Base-by-base conservation (phyloP, 2,113 vertebrate genomes). In the Apistogramma diplotaenia region DNA sequence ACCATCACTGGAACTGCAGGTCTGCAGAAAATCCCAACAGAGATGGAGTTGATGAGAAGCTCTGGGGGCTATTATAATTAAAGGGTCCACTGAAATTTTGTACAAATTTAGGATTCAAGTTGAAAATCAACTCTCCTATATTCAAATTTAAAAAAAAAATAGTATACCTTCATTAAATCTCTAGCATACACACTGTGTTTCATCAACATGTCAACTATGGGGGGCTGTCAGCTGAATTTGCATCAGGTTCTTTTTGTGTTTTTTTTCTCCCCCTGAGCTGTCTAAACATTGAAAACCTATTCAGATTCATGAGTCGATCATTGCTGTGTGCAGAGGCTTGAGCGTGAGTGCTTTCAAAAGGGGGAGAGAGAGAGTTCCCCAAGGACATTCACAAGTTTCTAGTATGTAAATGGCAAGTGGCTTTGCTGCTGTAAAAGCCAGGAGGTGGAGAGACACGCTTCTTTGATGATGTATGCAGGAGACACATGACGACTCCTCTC, bases 351-450 rank as follows among this genome's bases (percentile, higher is more conserved):
- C 61, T 80, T 91, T 86, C 54, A 76, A 89, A 56, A 61, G 35
- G 65, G 43, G 60, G 55, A 65, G 67, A 12, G 72, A 9, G 59
- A 57, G 72, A 23, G 33, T 49, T 89, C 89, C 92, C 91, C 82
- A 77, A 89, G 81, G 92, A 89, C 86, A 74, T 77, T 78, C 77
- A 70, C 74, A 91, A 86, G 85, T 91, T 92, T 89, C 74, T 88
- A 81, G 85, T 89, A 92, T 94, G 91, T 81, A 93, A 93, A 93
- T 92, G 70, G 82, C 7, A 65, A 84, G 77, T 27, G 60, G 61
- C 61, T 85, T 62, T 76, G 74, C 86, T 71, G 82, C 54, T 54
- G 46, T 83, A 86, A 80, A 60, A 67, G 67, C 8, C 85, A n/a
- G 55, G 72, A 74, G 79, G 59, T 27, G 40, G 57, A 72, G 67